Evolutionary conservation across 2,113 vertebrate species (phyloP), one percentile per base, ranked within the genome.

Genomic region (Suricata suricatta): DNA sequence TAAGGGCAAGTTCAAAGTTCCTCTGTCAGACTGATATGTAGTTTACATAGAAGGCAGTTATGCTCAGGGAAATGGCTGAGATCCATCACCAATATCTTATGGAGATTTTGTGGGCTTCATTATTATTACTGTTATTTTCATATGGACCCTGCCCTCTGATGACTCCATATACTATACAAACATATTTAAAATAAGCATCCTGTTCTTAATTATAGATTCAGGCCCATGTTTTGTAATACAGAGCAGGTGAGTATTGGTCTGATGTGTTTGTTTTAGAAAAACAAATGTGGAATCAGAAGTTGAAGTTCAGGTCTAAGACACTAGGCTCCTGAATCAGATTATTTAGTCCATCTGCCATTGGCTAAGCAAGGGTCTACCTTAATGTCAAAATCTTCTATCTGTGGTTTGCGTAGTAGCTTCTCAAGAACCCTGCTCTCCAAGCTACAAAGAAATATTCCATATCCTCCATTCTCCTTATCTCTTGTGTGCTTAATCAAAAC

Each of bases 181-280:
- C 41, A 76, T 54, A 82, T 71, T 72, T 66, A 93, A 92, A 72
- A 63, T 68, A 94, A 95, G 69, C 44, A 50, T 69, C 6, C 29
- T 88, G 25, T 25, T 83, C 81, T 93, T 76, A 33, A 50, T 81
- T 47, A 74, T 95, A 71, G 47, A 84, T 90, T 92, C 66, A 47
- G 41, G 3, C 19, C 63, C 7, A 0, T 66, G 19, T 68, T 93
- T 86, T 74, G 7, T 93, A 80, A 82, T 21, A 76, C 3, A 19
- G 82, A 44, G 52, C 16, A 66, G 82, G 66, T 87, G 72, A 86
- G 21, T 88, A 66, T 52, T 66, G 23, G 76, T 41, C 15, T 72
- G 8, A 52, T 63, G 29, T 77, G 41, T 86, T 88, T 88, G 29
- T 68, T 93, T 94, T 64, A 57, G 47, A 71, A 95, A 88, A 90